phyloP scores from a whole-genome alignment of 2,888 invertebrate species.

The Atherix ibis region DNA sequence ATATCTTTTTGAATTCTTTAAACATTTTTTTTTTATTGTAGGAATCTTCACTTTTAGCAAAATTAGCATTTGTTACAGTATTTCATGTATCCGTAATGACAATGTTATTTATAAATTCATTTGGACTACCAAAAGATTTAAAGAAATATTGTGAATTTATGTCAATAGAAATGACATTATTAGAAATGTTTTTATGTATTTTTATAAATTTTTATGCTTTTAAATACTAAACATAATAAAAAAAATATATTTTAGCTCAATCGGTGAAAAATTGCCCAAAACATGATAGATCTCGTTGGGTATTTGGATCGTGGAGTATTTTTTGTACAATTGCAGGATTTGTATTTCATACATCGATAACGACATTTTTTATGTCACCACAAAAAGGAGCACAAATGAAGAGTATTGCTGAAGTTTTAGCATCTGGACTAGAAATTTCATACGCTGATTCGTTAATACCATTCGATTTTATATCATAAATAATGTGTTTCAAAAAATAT shows the following conservation, averaged over 20 bases:
- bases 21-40: not conserved
- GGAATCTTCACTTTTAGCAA: slow-evolving; percentile 4
- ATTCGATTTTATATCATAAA: not conserved
- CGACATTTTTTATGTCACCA: slow-evolving; percentile 7
- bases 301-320: slow-evolving; percentile 7
- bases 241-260: slow-evolving; percentile 9
- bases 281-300: slow-evolving; percentile 5
- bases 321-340: slow-evolving; percentile 8
- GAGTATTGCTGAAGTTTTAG: slow-evolving; percentile 6
- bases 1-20: not conserved
- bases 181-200: slow-evolving; percentile 7
- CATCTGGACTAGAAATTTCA: slow-evolving; percentile 1
- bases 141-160: slow-evolving; percentile 3
- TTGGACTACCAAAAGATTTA: not conserved
- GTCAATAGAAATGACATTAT: slow-evolving; percentile 1
- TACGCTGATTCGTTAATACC: slow-evolving; percentile 5
- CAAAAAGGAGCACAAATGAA: slow-evolving; percentile 2
- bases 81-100: slow-evolving; percentile 1
- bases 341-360: slow-evolving; percentile 7
- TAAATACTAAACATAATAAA: no score
- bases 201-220: no score
- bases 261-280: slow-evolving; percentile 2
- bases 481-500: not conserved
- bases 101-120: slow-evolving; percentile 1
- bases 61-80: slow-evolving; percentile 4